Percentiles rank a stretch among this genome's conserved stretches.
Evolutionary conservation across 1,140 invertebrate genomes (phyloP).

Genomic region (Lordiphosa clarofinis): DNA sequence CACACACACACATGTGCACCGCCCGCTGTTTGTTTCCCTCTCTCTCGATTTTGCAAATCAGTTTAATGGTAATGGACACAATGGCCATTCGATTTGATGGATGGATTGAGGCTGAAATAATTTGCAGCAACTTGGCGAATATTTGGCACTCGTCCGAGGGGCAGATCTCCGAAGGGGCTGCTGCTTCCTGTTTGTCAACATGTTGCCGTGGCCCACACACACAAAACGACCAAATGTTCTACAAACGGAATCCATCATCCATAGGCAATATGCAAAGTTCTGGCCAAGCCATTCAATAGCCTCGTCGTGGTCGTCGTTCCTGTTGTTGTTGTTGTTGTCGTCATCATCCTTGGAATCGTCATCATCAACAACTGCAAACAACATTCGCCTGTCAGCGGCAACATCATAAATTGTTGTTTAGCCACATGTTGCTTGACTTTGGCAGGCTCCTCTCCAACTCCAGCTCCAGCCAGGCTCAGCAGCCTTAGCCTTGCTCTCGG

Average conservation of each 20-base stretch:
- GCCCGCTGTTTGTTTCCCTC: constrained; percentile 21
- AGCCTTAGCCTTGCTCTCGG: neutral
- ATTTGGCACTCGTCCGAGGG: constrained; percentile 25
- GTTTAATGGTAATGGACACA: constrained; percentile 50
- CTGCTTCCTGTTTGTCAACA: constrained; percentile 50
- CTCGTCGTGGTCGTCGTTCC: constrained; percentile 14
- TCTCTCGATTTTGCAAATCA: constrained; percentile 33
- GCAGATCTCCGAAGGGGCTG: constrained; percentile 12
- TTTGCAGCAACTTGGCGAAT: constrained; percentile 29
- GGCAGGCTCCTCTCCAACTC: constrained; percentile 7
- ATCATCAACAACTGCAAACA: constrained; percentile 76
- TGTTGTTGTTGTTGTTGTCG: constrained; percentile 29
- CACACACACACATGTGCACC: constrained; percentile 27
- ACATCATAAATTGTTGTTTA: constrained; percentile 78
- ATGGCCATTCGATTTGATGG: constrained; percentile 31
- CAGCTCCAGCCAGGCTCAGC: constrained; percentile 9
- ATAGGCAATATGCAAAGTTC: constrained; percentile 68
- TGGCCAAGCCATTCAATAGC: constrained; percentile 12
- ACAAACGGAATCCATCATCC: constrained; percentile 69
- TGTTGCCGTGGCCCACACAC: constrained; percentile 62
- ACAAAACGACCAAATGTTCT: constrained; percentile 48
- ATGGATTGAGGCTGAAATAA: constrained; percentile 20
- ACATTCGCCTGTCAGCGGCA: constrained; percentile 77
- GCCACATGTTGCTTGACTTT: constrained; percentile 64
- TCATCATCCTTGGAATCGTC: constrained; percentile 75